A percentile compares a stretch with the other conserved stretches of the same genome.
phyloP scores from a whole-genome alignment of 2,888 invertebrate genomes.

The Tipula lateralis region DNA sequence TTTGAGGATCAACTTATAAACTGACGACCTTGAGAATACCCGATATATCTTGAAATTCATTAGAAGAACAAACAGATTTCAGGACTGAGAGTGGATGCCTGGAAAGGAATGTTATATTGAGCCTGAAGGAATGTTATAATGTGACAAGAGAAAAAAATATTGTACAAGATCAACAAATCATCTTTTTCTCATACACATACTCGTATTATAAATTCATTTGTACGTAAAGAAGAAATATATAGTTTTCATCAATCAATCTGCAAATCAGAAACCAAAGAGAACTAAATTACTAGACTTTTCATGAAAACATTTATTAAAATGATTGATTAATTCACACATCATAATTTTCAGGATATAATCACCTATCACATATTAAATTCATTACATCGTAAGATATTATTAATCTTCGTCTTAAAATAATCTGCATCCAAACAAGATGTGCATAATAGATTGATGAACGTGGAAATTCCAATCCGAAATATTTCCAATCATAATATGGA shows the following conservation, averaged over 20 bases:
- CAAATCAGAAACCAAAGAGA: neutral
- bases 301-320: neutral
- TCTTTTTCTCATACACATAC: too few species aligned
- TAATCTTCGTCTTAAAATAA: neutral
- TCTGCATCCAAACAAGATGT: neutral
- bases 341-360: neutral
- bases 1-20: too few species aligned
- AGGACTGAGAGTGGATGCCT: too few species aligned
- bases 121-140: too few species aligned
- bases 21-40: too few species aligned
- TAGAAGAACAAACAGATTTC: too few species aligned
- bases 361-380: neutral
- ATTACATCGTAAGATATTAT: neutral
- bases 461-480: neutral
- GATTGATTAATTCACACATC: constrained; percentile 24
- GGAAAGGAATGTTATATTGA: too few species aligned
- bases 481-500: constrained; percentile 1
- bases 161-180: too few species aligned
- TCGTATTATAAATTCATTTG: too few species aligned
- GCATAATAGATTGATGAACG: neutral
- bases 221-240: neutral
- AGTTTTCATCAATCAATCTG: neutral
- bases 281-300: neutral
- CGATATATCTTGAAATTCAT: too few species aligned
- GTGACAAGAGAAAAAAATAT: too few species aligned